phyloP scores from a whole-genome alignment of 1,140 invertebrate species.

The Drosophila santomea region DNA sequence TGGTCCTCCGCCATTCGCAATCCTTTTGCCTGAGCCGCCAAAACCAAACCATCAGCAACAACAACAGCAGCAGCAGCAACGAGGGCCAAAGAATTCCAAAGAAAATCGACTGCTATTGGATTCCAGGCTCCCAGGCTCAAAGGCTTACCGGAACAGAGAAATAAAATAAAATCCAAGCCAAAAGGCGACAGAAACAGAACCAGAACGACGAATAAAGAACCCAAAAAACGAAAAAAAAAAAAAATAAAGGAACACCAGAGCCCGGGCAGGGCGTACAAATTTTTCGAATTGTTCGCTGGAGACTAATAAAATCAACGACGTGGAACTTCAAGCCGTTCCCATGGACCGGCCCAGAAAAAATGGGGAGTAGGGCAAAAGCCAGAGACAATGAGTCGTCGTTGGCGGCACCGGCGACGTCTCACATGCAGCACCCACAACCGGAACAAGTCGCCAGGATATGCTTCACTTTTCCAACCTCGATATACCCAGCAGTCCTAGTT shows the following conservation, averaged over 20 bases:
- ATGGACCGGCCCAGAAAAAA: conserved; percentile 55
- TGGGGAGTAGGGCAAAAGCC: not conserved
- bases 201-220: conserved; percentile 22
- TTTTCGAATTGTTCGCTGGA: conserved; percentile 84
- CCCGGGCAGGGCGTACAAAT: conserved; percentile 75
- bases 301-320: conserved; percentile 85
- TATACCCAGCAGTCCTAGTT: conserved; percentile 8
- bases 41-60: conserved; percentile 43
- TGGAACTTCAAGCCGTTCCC: conserved; percentile 84
- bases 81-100: conserved; percentile 67
- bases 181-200: conserved; percentile 43
- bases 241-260: conserved; percentile 15
- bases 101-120: conserved; percentile 82
- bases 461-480: not conserved
- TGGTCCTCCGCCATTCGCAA: conserved; percentile 42
- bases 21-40: conserved; percentile 61
- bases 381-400: conserved; percentile 75
- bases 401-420: conserved; percentile 35
- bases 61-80: conserved; percentile 35
- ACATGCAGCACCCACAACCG: conserved; percentile 49
- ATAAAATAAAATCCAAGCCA: conserved; percentile 55
- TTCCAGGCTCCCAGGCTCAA: conserved; percentile 63
- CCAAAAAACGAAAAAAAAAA: conserved; percentile 19
- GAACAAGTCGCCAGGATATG: conserved; percentile 21
- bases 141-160: conserved; percentile 50